These are phyloP conservation scores for Lipophrys pholis DNA, from an alignment of 2,113 vertebrate species.

Conservation along the genomic window DNA sequence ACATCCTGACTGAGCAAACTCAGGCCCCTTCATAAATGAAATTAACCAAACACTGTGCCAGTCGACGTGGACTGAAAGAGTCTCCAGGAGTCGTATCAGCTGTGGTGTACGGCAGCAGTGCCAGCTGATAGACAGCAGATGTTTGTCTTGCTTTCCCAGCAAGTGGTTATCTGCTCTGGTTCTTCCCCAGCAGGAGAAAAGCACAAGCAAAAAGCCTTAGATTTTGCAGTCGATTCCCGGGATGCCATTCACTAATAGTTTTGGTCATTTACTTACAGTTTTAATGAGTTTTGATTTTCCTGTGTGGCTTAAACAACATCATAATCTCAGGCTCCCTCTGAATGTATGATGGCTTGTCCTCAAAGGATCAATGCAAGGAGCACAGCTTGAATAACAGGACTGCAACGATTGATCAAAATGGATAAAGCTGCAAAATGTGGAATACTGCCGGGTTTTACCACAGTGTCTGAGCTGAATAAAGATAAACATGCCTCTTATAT, in stretches of 20 bases:
- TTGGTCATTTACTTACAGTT: slow-evolving; percentile 7
- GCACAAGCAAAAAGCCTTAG: slow-evolving; percentile 2
- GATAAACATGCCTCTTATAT: too few species aligned
- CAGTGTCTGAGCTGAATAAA: too few species aligned
- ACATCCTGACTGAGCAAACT: slow-evolving; percentile 64
- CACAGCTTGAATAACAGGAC: too few species aligned
- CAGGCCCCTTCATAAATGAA: slow-evolving; percentile 64
- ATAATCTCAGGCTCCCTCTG: not conserved
- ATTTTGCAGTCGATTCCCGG: slow-evolving; percentile 5
- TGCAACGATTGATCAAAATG: too few species aligned
- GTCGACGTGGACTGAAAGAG: slow-evolving; percentile 53
- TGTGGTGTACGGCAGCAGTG: slow-evolving; percentile 24
- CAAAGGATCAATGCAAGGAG: too few species aligned
- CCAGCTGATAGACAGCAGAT: slow-evolving; percentile 58
- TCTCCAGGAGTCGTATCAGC: slow-evolving; percentile 33
- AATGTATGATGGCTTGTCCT: too few species aligned
- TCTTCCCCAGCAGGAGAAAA: not conserved
- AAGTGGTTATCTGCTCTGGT: slow-evolving; percentile 44
- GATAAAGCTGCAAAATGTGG: too few species aligned
- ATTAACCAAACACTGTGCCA: slow-evolving; percentile 63
- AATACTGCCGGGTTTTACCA: too few species aligned
- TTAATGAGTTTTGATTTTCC: slow-evolving; percentile 21
- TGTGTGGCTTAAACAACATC: not conserved
- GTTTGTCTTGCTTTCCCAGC: slow-evolving; percentile 48
- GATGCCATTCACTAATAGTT: not conserved